Evolutionary conservation across 2,113 vertebrate genomes (phyloP).

Genomic region (Eptesicus fuscus): DNA sequence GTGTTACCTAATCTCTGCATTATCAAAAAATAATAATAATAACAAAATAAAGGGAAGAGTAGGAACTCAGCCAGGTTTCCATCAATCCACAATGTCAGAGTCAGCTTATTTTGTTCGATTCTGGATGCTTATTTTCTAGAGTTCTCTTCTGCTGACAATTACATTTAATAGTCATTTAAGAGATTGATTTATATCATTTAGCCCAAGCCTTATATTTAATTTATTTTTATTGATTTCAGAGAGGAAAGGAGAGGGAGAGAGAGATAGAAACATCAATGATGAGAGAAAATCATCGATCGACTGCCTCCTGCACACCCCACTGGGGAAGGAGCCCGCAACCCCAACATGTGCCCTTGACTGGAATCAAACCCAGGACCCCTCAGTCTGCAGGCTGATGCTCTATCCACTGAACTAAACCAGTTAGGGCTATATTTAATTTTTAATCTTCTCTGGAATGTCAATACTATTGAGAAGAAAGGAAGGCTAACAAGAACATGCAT

Average conservation of each 20-base stretch:
- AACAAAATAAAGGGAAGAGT: not conserved
- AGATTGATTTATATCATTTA: conserved; percentile 38
- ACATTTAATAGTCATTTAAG: conserved; percentile 22
- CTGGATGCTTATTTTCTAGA: not conserved
- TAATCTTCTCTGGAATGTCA: not conserved
- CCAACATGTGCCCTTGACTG: too few species aligned
- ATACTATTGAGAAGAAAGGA: not conserved
- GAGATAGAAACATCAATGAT: too few species aligned
- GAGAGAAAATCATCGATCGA: too few species aligned
- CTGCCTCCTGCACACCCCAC: too few species aligned
- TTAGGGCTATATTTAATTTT: not conserved
- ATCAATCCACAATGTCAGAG: not conserved
- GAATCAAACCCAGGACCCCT: too few species aligned
- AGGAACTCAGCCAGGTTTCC: not conserved
- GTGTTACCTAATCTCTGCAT: not conserved
- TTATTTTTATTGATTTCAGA: not conserved
- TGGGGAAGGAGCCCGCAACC: too few species aligned
- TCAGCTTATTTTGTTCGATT: conserved; percentile 39
- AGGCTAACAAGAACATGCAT: not conserved
- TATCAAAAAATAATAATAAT: not conserved
- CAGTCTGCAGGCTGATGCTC: too few species aligned
- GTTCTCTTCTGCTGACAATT: conserved; percentile 55
- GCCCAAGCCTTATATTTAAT: not conserved
- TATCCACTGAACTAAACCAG: too few species aligned
- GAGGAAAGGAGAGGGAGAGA: too few species aligned